Evolutionary conservation across 2,113 vertebrate genomes (phyloP).

Genomic region (Xenopus tropicalis): DNA sequence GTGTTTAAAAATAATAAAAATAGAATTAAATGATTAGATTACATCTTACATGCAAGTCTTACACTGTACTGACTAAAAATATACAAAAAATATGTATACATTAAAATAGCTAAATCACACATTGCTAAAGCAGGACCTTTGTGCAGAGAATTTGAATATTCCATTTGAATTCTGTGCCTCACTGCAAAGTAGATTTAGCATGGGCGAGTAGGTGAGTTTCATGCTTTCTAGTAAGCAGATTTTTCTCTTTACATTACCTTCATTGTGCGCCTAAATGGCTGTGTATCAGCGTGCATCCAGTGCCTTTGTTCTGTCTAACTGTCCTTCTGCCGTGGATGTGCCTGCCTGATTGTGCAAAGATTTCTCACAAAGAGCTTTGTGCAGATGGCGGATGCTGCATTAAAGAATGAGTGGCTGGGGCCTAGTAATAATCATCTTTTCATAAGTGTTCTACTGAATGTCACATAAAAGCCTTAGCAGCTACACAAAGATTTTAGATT

Average conservation of each 20-base stretch:
- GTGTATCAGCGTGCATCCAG: conserved; percentile 15
- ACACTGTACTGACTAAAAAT: too few species aligned
- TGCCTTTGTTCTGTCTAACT: conserved; percentile 19
- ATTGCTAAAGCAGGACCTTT: too few species aligned
- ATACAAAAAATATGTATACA: too few species aligned
- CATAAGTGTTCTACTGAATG: not conserved
- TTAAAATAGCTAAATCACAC: too few species aligned
- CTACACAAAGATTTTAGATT: not conserved
- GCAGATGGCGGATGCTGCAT: not conserved
- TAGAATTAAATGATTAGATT: too few species aligned
- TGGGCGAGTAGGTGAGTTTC: not conserved
- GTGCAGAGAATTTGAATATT: too few species aligned
- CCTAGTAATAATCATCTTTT: conserved; percentile 8
- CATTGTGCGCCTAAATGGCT: conserved; percentile 13
- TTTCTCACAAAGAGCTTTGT: conserved; percentile 11
- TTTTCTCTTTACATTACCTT: conserved; percentile 15
- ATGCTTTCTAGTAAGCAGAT: conserved; percentile 1
- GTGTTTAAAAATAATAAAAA: too few species aligned
- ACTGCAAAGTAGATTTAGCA: too few species aligned
- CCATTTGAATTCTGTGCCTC: too few species aligned
- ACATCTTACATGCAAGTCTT: too few species aligned
- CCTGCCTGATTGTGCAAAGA: not conserved
- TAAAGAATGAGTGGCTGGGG: conserved; percentile 13
- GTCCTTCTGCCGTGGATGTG: not conserved
- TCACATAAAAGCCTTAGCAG: conserved; percentile 10